Base-by-base conservation (phyloP, 1,140 invertebrate genomes). In the Contarinia nasturtii region DNA sequence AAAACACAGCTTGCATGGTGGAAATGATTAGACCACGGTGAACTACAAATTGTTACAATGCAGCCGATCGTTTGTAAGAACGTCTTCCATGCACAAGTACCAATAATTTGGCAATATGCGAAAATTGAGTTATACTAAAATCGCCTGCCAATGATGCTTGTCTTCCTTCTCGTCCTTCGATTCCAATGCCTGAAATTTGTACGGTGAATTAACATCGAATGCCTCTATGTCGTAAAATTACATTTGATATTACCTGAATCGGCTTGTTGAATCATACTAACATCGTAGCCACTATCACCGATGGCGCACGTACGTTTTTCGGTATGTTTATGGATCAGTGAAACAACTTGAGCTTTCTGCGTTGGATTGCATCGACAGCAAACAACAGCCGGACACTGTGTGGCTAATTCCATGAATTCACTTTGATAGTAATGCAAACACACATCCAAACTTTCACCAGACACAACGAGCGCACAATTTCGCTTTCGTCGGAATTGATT, bases 1-100 rank as follows among this genome's bases (percentile, higher is more conserved):
- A 97, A 67, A 98, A 99, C 19, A 98, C 86, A 7, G 93, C 96
- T 64, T 98, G 95, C 84, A 99, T 95, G 11, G 90, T 95, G 8
- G 93, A 94, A 47, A 98, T 98, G 56, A 98, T 97, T 37, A 99
- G 73, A 48, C 95, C 95, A 42, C 96, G 75, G 67, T 99, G 95
- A 60, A 99, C 97, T 37, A 98, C 94, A 65, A 99, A 99, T 66
- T 98, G 94, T 56, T 87, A 88, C 1, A 98, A 71, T 0, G 90
- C 82, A 15, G 94, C 92, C 2, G 94, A 97, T 44, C 95, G 71
- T 69, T 97, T 96, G 58, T 96, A 95, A 54, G 89, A 87, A 55
- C 94, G 79, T 49, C 95, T 74, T 0, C 95, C 95, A 66, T 99
- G 95, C 2, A 99, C 88, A 33, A 99, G 65, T n/a, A n/a, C n/a